phyloP scores from a whole-genome alignment of 2,797 vertebrate species.

The Microtus obscurus region DNA sequence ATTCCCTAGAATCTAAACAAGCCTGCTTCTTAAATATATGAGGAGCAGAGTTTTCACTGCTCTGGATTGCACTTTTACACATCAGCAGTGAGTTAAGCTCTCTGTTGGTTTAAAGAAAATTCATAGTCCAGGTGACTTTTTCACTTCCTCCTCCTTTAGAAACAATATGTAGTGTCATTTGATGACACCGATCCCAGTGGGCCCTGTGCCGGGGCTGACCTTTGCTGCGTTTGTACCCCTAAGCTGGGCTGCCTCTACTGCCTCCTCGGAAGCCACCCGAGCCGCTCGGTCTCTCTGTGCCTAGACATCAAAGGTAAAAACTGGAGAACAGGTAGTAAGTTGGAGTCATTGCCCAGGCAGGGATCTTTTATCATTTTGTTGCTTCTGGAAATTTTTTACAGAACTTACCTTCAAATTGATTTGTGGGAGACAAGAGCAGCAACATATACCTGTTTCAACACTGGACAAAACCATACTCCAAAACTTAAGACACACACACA shows the following conservation, averaged over 20 bases:
- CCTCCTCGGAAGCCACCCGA: slow-evolving; percentile 38
- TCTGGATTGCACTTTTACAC: not conserved
- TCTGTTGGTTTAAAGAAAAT: not conserved
- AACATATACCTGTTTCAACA: slow-evolving; percentile 27
- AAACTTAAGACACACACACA: not conserved
- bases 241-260: slow-evolving; percentile 35
- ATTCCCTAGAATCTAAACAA: not conserved
- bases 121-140: not conserved
- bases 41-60: not conserved
- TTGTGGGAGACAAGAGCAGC: not conserved
- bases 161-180: not conserved
- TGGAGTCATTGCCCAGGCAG: not conserved
- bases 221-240: slow-evolving; percentile 9
- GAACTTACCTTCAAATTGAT: slow-evolving; percentile 37
- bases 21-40: too few species aligned
- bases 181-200: not conserved
- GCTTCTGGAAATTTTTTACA: slow-evolving; percentile 56
- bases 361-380: slow-evolving; percentile 9
- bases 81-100: not conserved
- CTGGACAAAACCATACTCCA: not conserved
- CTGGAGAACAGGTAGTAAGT: slow-evolving; percentile 50
- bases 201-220: not conserved
- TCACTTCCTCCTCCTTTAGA: slow-evolving; percentile 38
- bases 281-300: slow-evolving; percentile 36
- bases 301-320: slow-evolving; percentile 61